Conservation (phyloP, 2,888 invertebrate genomes). For the Lottia gigantea region DNA sequence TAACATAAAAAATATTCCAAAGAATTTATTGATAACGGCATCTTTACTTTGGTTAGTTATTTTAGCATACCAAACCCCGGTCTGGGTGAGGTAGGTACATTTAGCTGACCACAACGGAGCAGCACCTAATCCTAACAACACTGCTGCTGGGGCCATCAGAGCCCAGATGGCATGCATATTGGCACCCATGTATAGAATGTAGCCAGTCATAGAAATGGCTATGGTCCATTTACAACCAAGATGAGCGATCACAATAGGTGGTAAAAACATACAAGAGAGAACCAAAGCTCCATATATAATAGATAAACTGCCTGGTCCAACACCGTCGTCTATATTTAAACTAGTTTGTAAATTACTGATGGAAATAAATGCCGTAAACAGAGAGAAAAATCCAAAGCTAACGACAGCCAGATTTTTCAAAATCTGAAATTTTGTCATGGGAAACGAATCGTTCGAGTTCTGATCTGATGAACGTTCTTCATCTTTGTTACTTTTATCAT, state of each 20-base stretch:
- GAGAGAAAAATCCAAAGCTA: constrained; percentile 92
- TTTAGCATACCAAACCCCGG: constrained; percentile 89
- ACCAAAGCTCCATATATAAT: constrained; percentile 93
- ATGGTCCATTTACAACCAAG: constrained; percentile 97
- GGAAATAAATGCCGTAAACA: constrained; percentile 94
- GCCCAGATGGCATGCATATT: constrained; percentile 91
- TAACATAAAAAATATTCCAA: constrained; percentile 98
- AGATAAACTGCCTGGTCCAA: constrained; percentile 89
- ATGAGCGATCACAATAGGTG: constrained; percentile 52
- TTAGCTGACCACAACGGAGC: constrained; percentile 99
- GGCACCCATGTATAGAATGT: constrained; percentile 92
- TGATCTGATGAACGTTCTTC: too few species aligned
- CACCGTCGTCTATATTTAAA: constrained; percentile 87
- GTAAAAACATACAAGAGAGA: constrained; percentile 88
- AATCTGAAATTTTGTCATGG: constrained; percentile 73
- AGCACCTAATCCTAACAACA: constrained; percentile 92
- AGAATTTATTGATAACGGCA: constrained; percentile 94
- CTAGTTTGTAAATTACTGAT: constrained; percentile 92
- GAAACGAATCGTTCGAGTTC: neutral
- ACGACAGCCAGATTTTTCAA: constrained; percentile 91
- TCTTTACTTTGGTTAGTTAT: constrained; percentile 81
- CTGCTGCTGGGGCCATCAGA: constrained; percentile 81
- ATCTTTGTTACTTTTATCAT: too few species aligned
- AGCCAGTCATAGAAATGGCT: constrained; percentile 90
- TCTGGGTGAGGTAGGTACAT: constrained; percentile 88